Evolutionary conservation across 2,113 vertebrate species (phyloP).

Genomic region (Phylloscopus trochilus): DNA sequence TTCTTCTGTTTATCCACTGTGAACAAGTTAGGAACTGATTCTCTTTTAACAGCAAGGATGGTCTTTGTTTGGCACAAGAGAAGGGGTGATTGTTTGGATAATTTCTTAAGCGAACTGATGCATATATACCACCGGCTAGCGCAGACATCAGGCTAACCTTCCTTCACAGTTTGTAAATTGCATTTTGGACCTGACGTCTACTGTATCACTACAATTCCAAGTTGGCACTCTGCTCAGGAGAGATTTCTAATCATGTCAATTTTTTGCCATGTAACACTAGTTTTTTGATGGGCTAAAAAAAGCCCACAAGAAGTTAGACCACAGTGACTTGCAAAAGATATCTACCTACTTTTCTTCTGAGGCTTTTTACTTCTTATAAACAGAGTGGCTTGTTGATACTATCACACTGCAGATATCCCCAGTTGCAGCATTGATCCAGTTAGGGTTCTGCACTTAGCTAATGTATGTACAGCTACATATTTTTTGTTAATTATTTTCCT

Average conservation of each 20-base stretch:
- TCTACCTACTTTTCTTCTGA: background rate
- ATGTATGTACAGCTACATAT: background rate
- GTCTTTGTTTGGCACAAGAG: background rate
- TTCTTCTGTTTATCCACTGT: background rate
- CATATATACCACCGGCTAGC: background rate
- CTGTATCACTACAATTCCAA: background rate
- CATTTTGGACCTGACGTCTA: background rate
- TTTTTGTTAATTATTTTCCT: slow-evolving; percentile 2
- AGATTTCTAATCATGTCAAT: background rate
- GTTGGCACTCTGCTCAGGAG: background rate
- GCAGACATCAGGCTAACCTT: background rate
- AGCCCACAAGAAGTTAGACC: background rate
- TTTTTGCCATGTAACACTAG: background rate
- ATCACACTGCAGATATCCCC: background rate
- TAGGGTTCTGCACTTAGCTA: background rate
- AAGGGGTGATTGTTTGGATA: background rate
- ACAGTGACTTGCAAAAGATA: background rate
- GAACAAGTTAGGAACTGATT: background rate
- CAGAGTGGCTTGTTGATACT: background rate
- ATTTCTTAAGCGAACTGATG: background rate
- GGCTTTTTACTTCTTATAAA: background rate
- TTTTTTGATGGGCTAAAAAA: background rate
- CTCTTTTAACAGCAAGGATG: background rate
- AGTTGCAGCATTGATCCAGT: background rate
- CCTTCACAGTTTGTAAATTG: background rate